A percentile compares a stretch with the other conserved stretches of the same genome.
Conservation (phyloP, 2,113 vertebrate genomes). For the Dipodomys stephensi region DNA sequence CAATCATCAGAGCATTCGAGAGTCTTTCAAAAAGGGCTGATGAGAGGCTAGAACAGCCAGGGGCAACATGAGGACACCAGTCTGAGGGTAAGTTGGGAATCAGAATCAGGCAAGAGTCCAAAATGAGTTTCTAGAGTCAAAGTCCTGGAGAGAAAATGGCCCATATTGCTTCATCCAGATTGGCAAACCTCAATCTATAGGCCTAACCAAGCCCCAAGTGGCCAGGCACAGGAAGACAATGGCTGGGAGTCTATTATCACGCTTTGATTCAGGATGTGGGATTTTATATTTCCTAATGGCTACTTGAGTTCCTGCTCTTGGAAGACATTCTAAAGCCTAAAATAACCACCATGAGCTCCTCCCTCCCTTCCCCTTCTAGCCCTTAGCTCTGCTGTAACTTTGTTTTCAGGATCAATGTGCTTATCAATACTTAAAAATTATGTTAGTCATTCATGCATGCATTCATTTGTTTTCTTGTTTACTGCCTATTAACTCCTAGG, state of each 20-base stretch:
- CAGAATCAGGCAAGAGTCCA: not conserved
- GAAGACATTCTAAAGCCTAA: slow-evolving; percentile 71
- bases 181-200: not conserved
- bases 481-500: not conserved
- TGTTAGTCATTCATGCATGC: not conserved
- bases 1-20: not conserved
- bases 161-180: not conserved
- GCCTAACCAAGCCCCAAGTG: not conserved
- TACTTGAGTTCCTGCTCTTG: slow-evolving; percentile 61
- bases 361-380: not conserved
- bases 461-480: not conserved
- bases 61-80: not conserved
- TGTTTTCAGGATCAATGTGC: not conserved
- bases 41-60: not conserved
- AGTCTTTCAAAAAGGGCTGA: not conserved
- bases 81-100: not conserved
- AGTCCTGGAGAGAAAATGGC: not conserved
- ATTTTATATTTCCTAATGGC: slow-evolving; percentile 69
- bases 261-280: slow-evolving; percentile 72
- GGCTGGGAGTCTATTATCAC: not conserved
- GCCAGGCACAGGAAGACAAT: not conserved
- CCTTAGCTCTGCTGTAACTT: not conserved
- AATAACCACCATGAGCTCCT: not conserved
- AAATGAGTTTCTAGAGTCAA: not conserved
- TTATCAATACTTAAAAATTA: not conserved